phyloP scores from a whole-genome alignment of 1,140 invertebrate genomes.

The Ctenoplectra terminalis region DNA sequence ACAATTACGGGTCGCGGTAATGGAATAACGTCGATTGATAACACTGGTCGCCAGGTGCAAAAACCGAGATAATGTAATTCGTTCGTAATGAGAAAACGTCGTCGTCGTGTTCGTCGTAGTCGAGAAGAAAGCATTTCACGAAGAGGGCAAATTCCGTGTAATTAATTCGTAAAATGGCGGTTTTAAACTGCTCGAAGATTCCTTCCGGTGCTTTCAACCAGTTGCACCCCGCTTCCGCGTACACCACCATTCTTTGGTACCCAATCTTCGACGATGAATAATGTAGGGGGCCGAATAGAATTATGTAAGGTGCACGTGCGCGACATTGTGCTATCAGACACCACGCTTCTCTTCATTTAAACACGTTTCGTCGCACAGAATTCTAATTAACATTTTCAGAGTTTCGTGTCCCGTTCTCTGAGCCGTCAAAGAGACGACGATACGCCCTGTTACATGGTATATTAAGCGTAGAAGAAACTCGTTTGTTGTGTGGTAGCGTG shows the following conservation, averaged over 20 bases:
- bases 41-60: background rate
- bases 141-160: slow-evolving; percentile 25
- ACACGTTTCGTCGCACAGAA: background rate
- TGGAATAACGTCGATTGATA: slow-evolving; percentile 45
- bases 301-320: slow-evolving; percentile 34
- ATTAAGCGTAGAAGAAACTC: background rate
- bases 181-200: slow-evolving; percentile 46
- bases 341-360: background rate
- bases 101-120: background rate
- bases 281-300: slow-evolving; percentile 20
- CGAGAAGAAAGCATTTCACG: background rate
- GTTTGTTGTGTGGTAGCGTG: background rate
- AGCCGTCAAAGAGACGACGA: background rate
- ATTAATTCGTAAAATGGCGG: slow-evolving; percentile 59
- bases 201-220: slow-evolving; percentile 7
- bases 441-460: background rate
- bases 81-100: slow-evolving; percentile 28
- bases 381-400: slow-evolving; percentile 25
- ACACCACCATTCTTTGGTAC: slow-evolving; percentile 22
- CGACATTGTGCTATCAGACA: slow-evolving; percentile 23
- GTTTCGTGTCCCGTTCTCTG: background rate
- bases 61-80: slow-evolving; percentile 36
- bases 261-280: slow-evolving; percentile 42
- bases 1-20: slow-evolving; percentile 28
- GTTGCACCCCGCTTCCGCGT: background rate